Evolutionary conservation across 2,113 vertebrate genomes (phyloP).

Genomic region (Antidorcas marsupialis): DNA sequence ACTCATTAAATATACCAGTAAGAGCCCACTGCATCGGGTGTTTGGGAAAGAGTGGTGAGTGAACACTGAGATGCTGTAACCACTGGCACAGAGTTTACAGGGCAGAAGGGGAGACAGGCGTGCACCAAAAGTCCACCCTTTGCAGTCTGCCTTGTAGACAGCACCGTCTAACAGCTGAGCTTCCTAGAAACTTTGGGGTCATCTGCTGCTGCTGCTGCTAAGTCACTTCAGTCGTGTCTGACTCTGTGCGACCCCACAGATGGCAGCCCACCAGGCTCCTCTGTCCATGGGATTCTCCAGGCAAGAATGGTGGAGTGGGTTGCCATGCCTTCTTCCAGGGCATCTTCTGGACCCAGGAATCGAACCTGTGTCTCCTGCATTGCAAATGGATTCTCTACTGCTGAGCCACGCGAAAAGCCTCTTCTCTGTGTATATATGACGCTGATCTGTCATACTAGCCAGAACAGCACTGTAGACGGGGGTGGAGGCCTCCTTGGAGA

Average conservation of each 20-base stretch:
- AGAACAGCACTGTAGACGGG: neutral
- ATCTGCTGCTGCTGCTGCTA: neutral
- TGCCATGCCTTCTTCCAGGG: neutral
- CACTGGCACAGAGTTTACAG: neutral
- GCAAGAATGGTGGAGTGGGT: neutral
- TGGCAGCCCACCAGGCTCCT: neutral
- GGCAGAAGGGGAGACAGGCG: neutral
- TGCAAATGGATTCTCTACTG: neutral
- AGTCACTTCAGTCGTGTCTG: too few species aligned
- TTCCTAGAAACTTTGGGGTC: neutral
- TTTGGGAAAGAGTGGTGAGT: neutral
- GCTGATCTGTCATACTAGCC: neutral
- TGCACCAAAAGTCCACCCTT: neutral
- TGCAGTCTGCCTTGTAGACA: neutral
- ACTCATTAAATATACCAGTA: neutral
- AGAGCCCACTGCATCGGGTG: neutral
- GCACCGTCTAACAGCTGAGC: neutral
- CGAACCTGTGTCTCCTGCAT: fast-evolving
- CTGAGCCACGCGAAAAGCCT: neutral
- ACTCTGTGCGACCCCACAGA: too few species aligned
- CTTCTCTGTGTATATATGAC: slow-evolving; percentile 16
- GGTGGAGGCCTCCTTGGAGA: neutral
- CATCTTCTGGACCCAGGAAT: neutral
- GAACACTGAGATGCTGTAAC: neutral
- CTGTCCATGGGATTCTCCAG: neutral